Evolutionary conservation across 2,888 invertebrate genomes (phyloP), one percentile per base, ranked within the genome.

Genomic region (Leptopilina myrica): DNA sequence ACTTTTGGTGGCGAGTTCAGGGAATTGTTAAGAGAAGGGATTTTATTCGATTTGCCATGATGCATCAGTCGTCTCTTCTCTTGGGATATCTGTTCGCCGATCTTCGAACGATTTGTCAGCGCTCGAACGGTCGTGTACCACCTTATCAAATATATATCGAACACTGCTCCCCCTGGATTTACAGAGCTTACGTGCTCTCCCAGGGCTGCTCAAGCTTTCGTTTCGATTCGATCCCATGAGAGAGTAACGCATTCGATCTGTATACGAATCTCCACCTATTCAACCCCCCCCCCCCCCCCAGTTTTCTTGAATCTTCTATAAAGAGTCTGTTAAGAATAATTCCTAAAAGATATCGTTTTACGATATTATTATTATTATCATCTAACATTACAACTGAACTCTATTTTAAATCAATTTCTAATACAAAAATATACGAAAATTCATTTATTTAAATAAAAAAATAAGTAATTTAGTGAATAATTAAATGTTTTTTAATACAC

Each of bases 121-220:
- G 88, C 87, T 87, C 89, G 87, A 85, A 81, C 84, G 87, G 87
- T 84, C 90, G 88, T 90, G 90, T 90, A 90, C 87, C 87, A 87
- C 85, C 90, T 90, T 90, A 90, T 90, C 90, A 90, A 90, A 90
- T 90, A 89, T 90, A 90, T 90, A 90, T 90, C 90, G 88, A 90
- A 90, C 89, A 89, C 87, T 85, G 88, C 87, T 89, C 87, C 88
- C 87, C 85, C 89, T 89, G 88, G 89, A 88, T 88, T 89, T 88
- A 87, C 87, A 81, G 84, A 85, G 86, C 86, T 85, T 86, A 83
- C 86, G 84, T 85, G 85, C 59, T 77, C 79, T 78, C 75, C 43
- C 75, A 79, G 66, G 73, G 69, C 77, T 64, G 79, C 49, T 78
- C 78, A 79, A 82, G 81, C 73, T 73, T 73, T 73, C 73, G 73